Percentiles rank a stretch among this genome's conserved stretches.
Evolutionary conservation across 2,113 vertebrate genomes (phyloP).

Genomic region (Psittacara wagleri): DNA sequence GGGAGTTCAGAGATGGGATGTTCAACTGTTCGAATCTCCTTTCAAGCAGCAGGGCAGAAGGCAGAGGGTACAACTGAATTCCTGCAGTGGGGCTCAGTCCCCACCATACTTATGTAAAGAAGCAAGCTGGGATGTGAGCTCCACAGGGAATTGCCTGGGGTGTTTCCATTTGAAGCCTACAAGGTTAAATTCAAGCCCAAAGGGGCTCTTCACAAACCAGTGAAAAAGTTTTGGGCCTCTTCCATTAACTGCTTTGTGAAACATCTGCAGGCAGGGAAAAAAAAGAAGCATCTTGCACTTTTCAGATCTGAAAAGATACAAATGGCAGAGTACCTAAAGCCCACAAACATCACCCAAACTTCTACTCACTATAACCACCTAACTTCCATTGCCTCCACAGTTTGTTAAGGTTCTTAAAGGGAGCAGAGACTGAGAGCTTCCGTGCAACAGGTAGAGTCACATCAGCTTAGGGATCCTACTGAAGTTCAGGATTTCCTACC

Average conservation of each 20-base stretch:
- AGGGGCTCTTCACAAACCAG: slow-evolving; percentile 8
- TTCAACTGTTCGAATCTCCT: slow-evolving; percentile 11
- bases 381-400: neutral
- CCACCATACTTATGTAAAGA: neutral
- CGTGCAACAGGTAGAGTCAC: neutral
- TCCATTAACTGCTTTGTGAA: neutral
- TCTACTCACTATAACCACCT: neutral
- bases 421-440: neutral
- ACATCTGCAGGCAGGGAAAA: slow-evolving; percentile 11
- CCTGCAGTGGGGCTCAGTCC: neutral
- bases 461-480: neutral
- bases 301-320: neutral
- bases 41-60: neutral
- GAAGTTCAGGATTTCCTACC: neutral
- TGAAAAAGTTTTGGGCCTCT: neutral
- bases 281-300: neutral
- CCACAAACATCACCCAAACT: neutral
- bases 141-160: neutral
- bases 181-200: neutral
- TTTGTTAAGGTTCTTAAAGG: neutral
- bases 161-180: neutral
- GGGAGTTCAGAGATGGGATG: slow-evolving; percentile 19
- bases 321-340: neutral
- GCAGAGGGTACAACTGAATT: neutral
- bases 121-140: neutral